Evolutionary conservation across 1,140 invertebrate species (phyloP).

Genomic region (Phortica variegata): DNA sequence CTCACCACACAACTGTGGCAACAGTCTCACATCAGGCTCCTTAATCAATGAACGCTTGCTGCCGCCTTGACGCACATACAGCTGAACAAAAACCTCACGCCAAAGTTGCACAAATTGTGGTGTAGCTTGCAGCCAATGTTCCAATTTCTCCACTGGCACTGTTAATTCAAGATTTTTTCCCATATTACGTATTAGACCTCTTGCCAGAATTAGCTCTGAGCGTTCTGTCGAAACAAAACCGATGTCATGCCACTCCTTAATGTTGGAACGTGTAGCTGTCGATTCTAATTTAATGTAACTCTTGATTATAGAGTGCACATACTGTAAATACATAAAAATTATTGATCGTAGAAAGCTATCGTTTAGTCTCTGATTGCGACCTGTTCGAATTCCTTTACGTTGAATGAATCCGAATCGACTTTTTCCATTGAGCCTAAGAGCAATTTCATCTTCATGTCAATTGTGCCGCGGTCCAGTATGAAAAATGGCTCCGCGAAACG

Average conservation of each 20-base stretch:
- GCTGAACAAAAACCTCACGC: slow-evolving; percentile 60
- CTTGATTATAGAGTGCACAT: slow-evolving; percentile 48
- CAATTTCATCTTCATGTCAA: slow-evolving; percentile 45
- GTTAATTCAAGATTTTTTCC: slow-evolving; percentile 40
- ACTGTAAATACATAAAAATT: slow-evolving; percentile 23
- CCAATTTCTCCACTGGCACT: slow-evolving; percentile 36
- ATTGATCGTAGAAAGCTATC: no score
- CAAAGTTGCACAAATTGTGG: slow-evolving; percentile 57
- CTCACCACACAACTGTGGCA: slow-evolving; percentile 39
- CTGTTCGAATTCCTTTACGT: slow-evolving; percentile 45
- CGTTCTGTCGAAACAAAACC: slow-evolving; percentile 60
- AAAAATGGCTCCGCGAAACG: slow-evolving; percentile 45
- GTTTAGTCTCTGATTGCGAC: no score
- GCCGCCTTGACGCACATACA: slow-evolving; percentile 56
- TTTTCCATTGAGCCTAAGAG: slow-evolving; percentile 28
- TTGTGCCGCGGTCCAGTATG: slow-evolving; percentile 44
- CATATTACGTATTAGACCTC: slow-evolving; percentile 57
- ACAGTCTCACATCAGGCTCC: slow-evolving; percentile 52
- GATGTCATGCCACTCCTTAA: slow-evolving; percentile 59
- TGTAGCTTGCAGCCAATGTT: slow-evolving; percentile 48
- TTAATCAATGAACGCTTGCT: slow-evolving; percentile 46
- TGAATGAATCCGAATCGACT: slow-evolving; percentile 27
- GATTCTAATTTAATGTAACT: slow-evolving; percentile 46
- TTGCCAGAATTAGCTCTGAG: slow-evolving; percentile 60
- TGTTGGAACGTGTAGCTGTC: slow-evolving; percentile 41